A percentile compares a stretch with the other conserved stretches of the same genome.
Evolutionary conservation across 1,140 invertebrate species (phyloP).

Genomic region (Chrysomallon squamiferum): DNA sequence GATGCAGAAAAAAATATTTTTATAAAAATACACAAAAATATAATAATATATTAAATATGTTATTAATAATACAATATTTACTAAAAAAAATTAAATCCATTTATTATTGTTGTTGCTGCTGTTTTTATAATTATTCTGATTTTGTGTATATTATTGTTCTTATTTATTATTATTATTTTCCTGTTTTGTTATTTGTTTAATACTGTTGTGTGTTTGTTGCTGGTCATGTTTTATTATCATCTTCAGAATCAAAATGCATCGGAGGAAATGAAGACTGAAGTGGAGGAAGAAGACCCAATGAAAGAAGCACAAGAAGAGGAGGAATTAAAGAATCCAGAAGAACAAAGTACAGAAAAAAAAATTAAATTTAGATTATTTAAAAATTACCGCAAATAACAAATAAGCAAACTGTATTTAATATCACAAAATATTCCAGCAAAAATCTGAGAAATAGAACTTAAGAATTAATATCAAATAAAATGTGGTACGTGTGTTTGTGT

Average conservation of each 20-base stretch:
- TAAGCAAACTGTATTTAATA: not conserved
- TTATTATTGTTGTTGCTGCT: too few relatives aligned
- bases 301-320: conserved; percentile 63
- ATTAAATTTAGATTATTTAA: not conserved
- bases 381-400: not conserved
- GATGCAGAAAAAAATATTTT: too few relatives aligned
- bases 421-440: not conserved
- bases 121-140: too few relatives aligned
- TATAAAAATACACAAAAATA: too few relatives aligned
- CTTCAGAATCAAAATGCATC: conserved; percentile 20
- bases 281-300: conserved; percentile 58
- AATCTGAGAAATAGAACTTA: not conserved
- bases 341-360: conserved; percentile 21
- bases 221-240: not conserved
- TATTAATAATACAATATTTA: too few relatives aligned
- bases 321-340: conserved; percentile 51
- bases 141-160: too few relatives aligned
- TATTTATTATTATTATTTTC: too few relatives aligned
- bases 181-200: too few relatives aligned
- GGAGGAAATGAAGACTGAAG: conserved; percentile 64
- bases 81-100: too few relatives aligned
- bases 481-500: not conserved
- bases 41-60: too few relatives aligned
- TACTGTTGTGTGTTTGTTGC: too few relatives aligned
- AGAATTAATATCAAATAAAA: not conserved